A percentile compares a stretch with the other conserved stretches of the same genome.
Evolutionary conservation across 2,888 invertebrate species (phyloP).

Genomic region (Yponomeuta evonymella): DNA sequence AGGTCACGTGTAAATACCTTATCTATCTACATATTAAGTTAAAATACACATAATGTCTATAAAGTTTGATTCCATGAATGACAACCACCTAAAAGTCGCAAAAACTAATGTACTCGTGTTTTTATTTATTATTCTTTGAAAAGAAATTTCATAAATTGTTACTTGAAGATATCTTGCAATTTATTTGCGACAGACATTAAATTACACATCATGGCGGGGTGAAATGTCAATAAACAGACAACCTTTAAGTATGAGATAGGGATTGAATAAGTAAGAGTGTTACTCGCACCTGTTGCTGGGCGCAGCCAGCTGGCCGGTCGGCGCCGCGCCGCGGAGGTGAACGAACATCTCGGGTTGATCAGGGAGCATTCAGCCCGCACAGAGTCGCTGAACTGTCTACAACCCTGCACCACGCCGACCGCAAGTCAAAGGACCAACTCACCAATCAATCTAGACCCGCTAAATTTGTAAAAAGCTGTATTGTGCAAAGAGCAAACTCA

Average conservation of each 20-base stretch:
- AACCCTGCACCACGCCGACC: conserved; percentile 1
- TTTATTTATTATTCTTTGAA: neutral
- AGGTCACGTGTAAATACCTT: neutral
- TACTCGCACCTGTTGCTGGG: conserved; percentile 12
- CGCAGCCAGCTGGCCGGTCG: neutral
- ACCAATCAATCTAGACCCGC: neutral
- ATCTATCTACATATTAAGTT: too few species aligned
- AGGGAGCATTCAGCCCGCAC: conserved; percentile 36
- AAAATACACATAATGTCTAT: neutral
- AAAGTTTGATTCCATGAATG: neutral
- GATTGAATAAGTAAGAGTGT: neutral
- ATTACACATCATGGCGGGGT: neutral
- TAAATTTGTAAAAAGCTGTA: neutral
- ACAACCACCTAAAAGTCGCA: neutral
- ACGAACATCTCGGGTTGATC: conserved; percentile 47
- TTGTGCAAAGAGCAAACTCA: neutral
- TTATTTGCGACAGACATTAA: neutral
- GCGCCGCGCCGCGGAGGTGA: conserved; percentile 44
- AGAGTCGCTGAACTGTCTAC: conserved; percentile 25
- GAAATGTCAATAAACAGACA: neutral
- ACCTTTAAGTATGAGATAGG: neutral
- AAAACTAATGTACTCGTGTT: neutral
- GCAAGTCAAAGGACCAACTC: conserved; percentile 4
- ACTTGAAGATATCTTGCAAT: neutral
- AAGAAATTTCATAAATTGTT: neutral